A percentile compares a stretch with the other conserved stretches of the same genome.
Evolutionary conservation across 2,888 invertebrate species (phyloP).

Genomic region (Agriopis marginaria): DNA sequence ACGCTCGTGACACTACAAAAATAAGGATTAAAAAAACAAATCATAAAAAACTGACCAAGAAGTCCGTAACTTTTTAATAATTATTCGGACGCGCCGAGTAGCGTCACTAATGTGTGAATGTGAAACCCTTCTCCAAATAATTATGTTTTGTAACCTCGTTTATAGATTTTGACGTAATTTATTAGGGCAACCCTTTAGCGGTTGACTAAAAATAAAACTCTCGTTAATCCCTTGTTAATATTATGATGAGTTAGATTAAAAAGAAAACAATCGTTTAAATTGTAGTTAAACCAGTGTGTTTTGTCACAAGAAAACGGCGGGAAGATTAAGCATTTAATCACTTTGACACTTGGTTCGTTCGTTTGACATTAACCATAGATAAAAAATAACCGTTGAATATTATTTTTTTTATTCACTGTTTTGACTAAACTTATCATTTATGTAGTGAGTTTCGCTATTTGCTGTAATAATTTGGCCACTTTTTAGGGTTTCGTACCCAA

Average conservation of each 20-base stretch:
- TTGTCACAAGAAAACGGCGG: background rate
- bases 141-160: slow-evolving; percentile 79
- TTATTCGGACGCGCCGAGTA: slow-evolving; percentile 77
- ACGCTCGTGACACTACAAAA: slow-evolving; percentile 76
- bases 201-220: slow-evolving; percentile 35
- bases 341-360: too few relatives aligned
- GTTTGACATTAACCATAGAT: too few relatives aligned
- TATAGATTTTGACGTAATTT: slow-evolving; percentile 81
- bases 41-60: slow-evolving; percentile 48
- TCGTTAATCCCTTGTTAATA: slow-evolving; percentile 41
- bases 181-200: slow-evolving; percentile 63
- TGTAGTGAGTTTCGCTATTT: too few relatives aligned
- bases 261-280: slow-evolving; percentile 23
- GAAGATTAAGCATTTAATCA: background rate
- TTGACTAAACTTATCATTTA: too few relatives aligned
- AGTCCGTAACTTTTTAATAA: slow-evolving; percentile 76
- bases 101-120: slow-evolving; percentile 83
- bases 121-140: slow-evolving; percentile 75
- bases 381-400: too few relatives aligned
- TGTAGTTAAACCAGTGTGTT: background rate
- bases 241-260: slow-evolving; percentile 32
- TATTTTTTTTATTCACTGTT: too few relatives aligned
- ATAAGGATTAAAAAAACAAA: slow-evolving; percentile 57
- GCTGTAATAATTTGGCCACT: too few relatives aligned
- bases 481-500: too few relatives aligned